Percentiles rank a stretch among this genome's conserved stretches.
phyloP scores from a whole-genome alignment of 2,888 invertebrate species.

The Stenotaenia linearis region DNA sequence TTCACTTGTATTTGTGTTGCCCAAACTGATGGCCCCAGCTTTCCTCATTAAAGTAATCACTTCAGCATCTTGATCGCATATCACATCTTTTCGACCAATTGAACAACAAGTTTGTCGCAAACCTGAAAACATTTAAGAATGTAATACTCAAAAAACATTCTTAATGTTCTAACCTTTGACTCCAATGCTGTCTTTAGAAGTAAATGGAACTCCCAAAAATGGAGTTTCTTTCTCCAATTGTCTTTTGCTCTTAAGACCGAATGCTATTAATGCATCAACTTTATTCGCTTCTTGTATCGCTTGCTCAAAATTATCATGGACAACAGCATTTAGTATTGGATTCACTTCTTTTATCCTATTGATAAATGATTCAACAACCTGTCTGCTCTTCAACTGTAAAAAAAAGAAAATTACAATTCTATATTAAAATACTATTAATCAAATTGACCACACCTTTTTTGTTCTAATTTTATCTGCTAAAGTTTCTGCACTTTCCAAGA shows the following conservation, averaged over 20 bases:
- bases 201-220: constrained; percentile 47
- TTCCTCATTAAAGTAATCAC: constrained; percentile 57
- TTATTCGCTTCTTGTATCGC: constrained; percentile 70
- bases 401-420: constrained; percentile 34
- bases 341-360: constrained; percentile 73
- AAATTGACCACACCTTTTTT: constrained; percentile 56
- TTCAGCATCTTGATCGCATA: constrained; percentile 60
- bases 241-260: constrained; percentile 55
- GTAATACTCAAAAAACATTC: not conserved
- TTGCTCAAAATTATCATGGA: constrained; percentile 69
- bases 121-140: too few species aligned
- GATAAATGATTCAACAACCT: constrained; percentile 66
- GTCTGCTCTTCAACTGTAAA: constrained; percentile 61
- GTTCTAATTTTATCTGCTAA: constrained; percentile 72
- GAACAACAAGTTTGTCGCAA: too few species aligned
- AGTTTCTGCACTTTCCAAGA: constrained; percentile 66
- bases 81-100: too few species aligned
- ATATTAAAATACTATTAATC: not conserved
- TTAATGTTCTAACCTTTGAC: constrained; percentile 42
- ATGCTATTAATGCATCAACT: constrained; percentile 63
- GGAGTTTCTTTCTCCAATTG: constrained; percentile 65
- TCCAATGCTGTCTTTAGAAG: constrained; percentile 47
- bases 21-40: constrained; percentile 74
- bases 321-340: constrained; percentile 70
- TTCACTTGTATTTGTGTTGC: constrained; percentile 81